Conservation (phyloP, 2,888 invertebrate species). For the Heliconius cydno region DNA sequence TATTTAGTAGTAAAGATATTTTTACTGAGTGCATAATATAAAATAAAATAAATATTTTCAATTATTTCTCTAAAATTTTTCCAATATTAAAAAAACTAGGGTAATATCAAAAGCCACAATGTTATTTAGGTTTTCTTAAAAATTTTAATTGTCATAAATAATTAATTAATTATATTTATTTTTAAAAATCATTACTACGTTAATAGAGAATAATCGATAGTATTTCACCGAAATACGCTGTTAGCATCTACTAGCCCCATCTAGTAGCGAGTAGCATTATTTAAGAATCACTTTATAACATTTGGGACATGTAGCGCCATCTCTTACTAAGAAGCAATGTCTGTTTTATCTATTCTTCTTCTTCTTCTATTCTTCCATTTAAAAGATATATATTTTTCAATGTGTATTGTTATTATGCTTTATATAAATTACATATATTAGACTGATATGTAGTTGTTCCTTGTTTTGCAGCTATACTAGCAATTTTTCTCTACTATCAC, state of each 20-base stretch:
- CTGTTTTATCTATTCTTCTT: background rate
- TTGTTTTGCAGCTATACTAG: background rate
- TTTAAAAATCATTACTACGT: no score
- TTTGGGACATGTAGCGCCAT: conserved; percentile 50
- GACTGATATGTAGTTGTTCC: background rate
- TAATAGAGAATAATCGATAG: background rate
- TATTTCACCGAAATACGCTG: background rate
- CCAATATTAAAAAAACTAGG: no score
- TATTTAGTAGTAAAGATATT: no score
- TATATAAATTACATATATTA: background rate
- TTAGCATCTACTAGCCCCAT: conserved; percentile 45
- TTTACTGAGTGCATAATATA: no score
- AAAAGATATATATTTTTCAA: background rate
- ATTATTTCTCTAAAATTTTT: no score
- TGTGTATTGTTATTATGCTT: background rate
- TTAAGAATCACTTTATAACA: background rate
- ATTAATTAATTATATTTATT: no score
- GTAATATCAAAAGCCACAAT: no score
- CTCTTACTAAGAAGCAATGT: conserved; percentile 48
- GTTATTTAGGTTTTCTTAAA: no score
- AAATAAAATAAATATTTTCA: no score
- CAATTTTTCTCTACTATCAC: background rate
- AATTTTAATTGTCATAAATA: no score
- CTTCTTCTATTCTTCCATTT: no score
- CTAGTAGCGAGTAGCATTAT: conserved; percentile 49